Conservation (phyloP, 2,797 vertebrate species). For the Lagodon rhomboides region DNA sequence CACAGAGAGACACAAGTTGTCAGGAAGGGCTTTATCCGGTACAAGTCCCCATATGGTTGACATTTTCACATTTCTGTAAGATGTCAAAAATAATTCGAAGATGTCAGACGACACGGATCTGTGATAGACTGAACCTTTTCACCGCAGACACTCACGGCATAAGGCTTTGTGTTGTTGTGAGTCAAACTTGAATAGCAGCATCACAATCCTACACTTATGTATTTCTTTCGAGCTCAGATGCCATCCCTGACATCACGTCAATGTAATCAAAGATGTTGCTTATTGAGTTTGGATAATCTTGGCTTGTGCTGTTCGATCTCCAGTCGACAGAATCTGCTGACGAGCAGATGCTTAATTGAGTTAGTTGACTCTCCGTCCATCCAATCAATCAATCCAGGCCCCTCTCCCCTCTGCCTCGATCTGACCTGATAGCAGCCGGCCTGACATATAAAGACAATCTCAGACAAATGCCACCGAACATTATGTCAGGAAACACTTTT, state of each 20-base stretch:
- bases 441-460: constrained; percentile 2
- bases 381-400: constrained; percentile 8
- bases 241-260: constrained; percentile 30
- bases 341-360: constrained; percentile 45
- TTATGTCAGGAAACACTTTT: background rate
- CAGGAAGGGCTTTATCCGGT: constrained; percentile 28
- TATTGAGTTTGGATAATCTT: constrained; percentile 44
- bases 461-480: constrained; percentile 5
- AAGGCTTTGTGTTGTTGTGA: background rate
- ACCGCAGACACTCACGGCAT: background rate
- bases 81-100: constrained; percentile 32
- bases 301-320: constrained; percentile 23
- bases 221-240: constrained; percentile 24
- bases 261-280: constrained; percentile 42
- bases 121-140: constrained; percentile 34
- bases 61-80: constrained; percentile 41
- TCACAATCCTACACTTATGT: background rate
- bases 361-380: constrained; percentile 42
- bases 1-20: constrained; percentile 30
- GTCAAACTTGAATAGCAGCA: constrained; percentile 25
- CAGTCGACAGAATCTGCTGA: constrained; percentile 44
- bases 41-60: constrained; percentile 18
- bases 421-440: constrained; percentile 10
- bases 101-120: constrained; percentile 18
- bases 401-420: constrained; percentile 8